Evolutionary conservation across 2,113 vertebrate species (phyloP), one percentile per base, ranked within the genome.

Genomic region (Aythya baeri): DNA sequence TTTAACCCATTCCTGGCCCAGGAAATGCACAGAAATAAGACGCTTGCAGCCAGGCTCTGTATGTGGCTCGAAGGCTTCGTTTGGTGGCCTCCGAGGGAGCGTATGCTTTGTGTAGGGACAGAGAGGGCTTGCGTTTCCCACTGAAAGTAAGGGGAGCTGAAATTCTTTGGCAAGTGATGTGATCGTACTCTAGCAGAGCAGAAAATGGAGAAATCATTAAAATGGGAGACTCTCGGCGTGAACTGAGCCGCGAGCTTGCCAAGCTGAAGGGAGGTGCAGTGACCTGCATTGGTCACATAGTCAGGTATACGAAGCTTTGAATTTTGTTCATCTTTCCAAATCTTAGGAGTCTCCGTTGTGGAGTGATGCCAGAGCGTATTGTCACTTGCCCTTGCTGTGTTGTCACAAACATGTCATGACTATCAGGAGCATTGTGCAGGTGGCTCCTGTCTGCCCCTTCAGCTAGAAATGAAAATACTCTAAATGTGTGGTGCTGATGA

Each of bases 1-100:
- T 96, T 96, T 96, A 96, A 96, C 93, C 76, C 86, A 0, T 91
- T 95, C 94, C 78, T 93, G 44, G 54, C 61, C 29, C n/a, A 34
- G 71, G 55, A 63, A 61, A 44, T 18, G 9, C 2, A 1, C 21
- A 12, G 21, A 70, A 52, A 71, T 11, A 26, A 76, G 67, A 6
- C 46, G 26, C 50, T 73, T 16, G 49, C 61, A 81, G 34, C 21
- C 70, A 34, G 31, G 14, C 32, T 29, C 26, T 70, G 83, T 10
- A 26, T 2, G 0, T 91, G 83, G 31, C 88, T 94, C 5, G 31
- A 43, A 95, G 93, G 63, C 70, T 91, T 85, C 77, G 75, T 52
- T 31, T 14, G 62, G 58, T 81, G 73, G 90, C 73, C 72, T 90
- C 82, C 75, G 31, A 81, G 84, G 90, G 67, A 31, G 9, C 3